Base-by-base conservation (phyloP, 2,888 invertebrate genomes). In the Microplitis deprimator region DNA sequence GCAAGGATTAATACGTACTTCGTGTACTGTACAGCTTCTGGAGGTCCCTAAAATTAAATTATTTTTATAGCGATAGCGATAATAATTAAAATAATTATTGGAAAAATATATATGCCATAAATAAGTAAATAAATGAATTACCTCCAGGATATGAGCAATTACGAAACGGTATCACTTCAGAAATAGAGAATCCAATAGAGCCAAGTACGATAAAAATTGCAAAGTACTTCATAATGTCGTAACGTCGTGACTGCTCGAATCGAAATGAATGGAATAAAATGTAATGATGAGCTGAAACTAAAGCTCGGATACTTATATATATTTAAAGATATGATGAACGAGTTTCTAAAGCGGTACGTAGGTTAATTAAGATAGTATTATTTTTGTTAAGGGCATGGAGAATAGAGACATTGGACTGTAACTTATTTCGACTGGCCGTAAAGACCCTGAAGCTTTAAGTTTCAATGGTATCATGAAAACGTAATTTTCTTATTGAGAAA, bases 1-100 rank as follows among this genome's bases (percentile, higher is more conserved):
- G 86, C 95, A 95, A 0, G 95, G 95, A 13, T 88, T 85, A 6
- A 95, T 91, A 2, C 91, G 90, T 1, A 94, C 92, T 82, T 93
- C 91, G 60, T 91, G 87, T 1, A 95, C 87, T 1, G 88, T 90
- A 84, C 95, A 94, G 61, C 86, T 85, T 60, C 79, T 78, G 5
- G 61, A 70, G 1, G 70, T 59, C 16, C 80, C 67, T 13, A 80
- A 85, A 73, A 76, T 20, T 39, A 60, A 38, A 39, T 73, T 50
- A 13, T 41, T 41, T 64, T 50, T 6, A n/a, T n/a, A n/a, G n/a
- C n/a, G n/a, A 73, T 7, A 59, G 17, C 29, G 8, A 3, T 5
- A 38, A 68, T 20, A 4, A 16, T 29, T 29, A 13, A 39, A 68
- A 38, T 69, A 17, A 69, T 38, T 39, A 69, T 50, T 69, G 50